Percentiles rank a stretch among this genome's conserved stretches.
phyloP scores from a whole-genome alignment of 2,888 invertebrate genomes.

The Spisula subtruncata region DNA sequence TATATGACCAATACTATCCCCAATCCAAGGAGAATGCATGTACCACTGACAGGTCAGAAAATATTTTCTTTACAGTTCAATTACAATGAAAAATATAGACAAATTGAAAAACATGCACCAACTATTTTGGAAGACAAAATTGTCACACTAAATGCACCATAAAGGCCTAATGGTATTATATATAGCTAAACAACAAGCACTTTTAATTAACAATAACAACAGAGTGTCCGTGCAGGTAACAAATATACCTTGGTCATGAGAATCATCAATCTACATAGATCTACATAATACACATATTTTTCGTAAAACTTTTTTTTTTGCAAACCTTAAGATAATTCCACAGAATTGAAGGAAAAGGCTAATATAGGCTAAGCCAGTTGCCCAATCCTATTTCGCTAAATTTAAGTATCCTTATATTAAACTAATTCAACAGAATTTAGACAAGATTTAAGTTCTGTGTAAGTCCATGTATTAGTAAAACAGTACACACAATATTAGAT shows the following conservation, averaged over 20 bases:
- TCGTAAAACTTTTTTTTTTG: no score
- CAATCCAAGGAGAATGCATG: not conserved
- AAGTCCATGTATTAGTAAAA: no score
- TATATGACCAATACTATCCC: no score
- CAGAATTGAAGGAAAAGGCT: no score
- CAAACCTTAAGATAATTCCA: no score
- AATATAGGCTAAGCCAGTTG: no score
- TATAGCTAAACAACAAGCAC: not conserved
- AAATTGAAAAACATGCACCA: not conserved
- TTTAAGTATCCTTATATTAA: no score
- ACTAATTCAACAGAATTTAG: no score
- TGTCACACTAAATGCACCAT: not conserved
- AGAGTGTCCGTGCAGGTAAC: not conserved
- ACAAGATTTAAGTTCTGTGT: no score
- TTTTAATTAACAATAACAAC: not conserved
- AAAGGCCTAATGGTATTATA: not conserved
- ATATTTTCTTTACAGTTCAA: not conserved
- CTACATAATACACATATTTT: no score
- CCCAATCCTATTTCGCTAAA: no score
- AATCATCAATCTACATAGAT: not conserved
- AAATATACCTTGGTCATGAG: not conserved
- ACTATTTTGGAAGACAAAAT: not conserved
- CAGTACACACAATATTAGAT: no score
- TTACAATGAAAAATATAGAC: not conserved
- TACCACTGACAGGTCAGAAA: not conserved